Evolutionary conservation across 1,140 invertebrate species (phyloP).

Genomic region (Bicyclus anynana): DNA sequence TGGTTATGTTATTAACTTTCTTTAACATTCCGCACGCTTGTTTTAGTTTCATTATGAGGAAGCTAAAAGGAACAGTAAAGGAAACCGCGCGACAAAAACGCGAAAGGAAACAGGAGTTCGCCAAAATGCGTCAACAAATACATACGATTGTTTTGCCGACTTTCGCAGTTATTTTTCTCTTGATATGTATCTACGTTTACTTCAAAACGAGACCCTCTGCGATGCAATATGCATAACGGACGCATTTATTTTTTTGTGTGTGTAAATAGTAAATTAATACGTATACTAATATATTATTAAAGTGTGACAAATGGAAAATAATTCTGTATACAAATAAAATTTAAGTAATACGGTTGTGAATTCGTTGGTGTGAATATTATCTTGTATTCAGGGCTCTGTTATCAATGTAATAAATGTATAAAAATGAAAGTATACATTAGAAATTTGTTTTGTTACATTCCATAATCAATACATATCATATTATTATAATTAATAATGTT

Average conservation of each 20-base stretch:
- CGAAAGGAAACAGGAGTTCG: slow-evolving; percentile 88
- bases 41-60: slow-evolving; percentile 79
- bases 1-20: not conserved
- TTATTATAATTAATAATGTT: too few species aligned
- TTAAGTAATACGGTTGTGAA: slow-evolving; percentile 27
- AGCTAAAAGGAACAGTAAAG: slow-evolving; percentile 88
- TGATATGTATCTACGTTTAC: slow-evolving; percentile 88
- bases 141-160: slow-evolving; percentile 87
- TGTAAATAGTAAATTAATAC: slow-evolving; percentile 14
- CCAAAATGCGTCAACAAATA: slow-evolving; percentile 86
- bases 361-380: slow-evolving; percentile 5
- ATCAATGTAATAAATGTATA: not conserved
- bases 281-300: not conserved
- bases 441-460: not conserved
- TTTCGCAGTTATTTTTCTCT: slow-evolving; percentile 80
- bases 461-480: not conserved
- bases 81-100: slow-evolving; percentile 90
- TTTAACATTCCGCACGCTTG: not conserved
- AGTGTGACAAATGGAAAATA: not conserved
- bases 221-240: slow-evolving; percentile 60
- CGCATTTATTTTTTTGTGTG: not conserved
- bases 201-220: slow-evolving; percentile 83
- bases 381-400: not conserved
- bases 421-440: not conserved
- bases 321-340: slow-evolving; percentile 11